Conservation (phyloP, 1,140 invertebrate species). For the Aethina tumida region DNA sequence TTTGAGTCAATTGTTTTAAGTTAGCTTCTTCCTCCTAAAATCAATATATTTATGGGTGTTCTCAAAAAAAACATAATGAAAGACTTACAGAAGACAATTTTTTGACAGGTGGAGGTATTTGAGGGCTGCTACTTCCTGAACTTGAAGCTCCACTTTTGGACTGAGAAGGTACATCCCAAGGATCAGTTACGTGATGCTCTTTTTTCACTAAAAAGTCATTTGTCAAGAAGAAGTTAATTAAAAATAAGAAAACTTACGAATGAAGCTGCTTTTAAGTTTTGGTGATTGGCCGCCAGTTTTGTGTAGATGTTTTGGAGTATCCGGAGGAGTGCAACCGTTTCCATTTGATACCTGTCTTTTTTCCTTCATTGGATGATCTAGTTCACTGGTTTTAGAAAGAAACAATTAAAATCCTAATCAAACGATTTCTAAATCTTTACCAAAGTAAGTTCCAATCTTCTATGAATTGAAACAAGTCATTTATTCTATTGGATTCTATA, state of each 20-base stretch:
- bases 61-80: no score
- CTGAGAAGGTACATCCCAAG: no score
- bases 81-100: no score
- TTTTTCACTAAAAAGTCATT: no score
- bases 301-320: slow-evolving; percentile 52
- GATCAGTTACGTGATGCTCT: no score
- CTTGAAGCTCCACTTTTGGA: no score
- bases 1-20: slow-evolving; percentile 50
- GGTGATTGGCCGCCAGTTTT: slow-evolving; percentile 38
- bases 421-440: background rate
- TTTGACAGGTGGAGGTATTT: no score
- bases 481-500: background rate
- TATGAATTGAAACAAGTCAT: no score
- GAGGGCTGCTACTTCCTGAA: no score
- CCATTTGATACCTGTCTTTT: slow-evolving; percentile 60
- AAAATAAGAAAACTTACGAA: slow-evolving; percentile 1
- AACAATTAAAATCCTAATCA: background rate
- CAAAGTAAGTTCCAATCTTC: no score
- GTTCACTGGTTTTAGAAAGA: no score
- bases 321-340: slow-evolving; percentile 63
- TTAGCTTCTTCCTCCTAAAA: slow-evolving; percentile 37
- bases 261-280: slow-evolving; percentile 42
- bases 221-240: background rate
- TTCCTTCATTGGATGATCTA: background rate
- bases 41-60: no score